Conservation (phyloP, 1,140 invertebrate species). For the Cotesia chilonis region DNA sequence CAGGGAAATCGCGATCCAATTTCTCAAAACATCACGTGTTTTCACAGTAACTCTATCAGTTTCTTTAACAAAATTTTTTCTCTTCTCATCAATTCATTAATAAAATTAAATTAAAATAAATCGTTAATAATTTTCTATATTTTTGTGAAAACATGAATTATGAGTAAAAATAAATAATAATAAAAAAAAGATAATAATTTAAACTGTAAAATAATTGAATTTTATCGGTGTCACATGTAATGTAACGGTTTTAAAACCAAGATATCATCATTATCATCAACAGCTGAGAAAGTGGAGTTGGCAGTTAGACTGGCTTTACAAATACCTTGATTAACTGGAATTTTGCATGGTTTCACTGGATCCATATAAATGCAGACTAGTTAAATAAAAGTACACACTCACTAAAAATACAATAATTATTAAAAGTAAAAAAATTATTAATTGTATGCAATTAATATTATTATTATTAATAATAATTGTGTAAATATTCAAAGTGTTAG, state of each 20-base stretch:
- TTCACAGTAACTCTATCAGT: not conserved
- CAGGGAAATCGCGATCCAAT: conserved; percentile 8
- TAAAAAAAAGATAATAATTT: too few species aligned
- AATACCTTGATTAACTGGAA: not conserved
- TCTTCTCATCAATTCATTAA: too few species aligned
- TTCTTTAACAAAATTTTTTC: not conserved
- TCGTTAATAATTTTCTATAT: too few species aligned
- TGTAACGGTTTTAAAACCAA: not conserved
- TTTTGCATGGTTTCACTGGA: not conserved
- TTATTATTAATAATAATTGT: too few species aligned
- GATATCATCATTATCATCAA: conserved; percentile 22
- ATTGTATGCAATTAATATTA: too few species aligned
- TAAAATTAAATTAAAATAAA: too few species aligned
- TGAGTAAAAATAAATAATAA: too few species aligned
- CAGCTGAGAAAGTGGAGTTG: conserved; percentile 22
- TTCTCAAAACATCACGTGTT: conserved; percentile 10
- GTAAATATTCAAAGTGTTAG: not conserved
- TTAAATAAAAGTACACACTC: too few species aligned
- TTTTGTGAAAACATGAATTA: too few species aligned
- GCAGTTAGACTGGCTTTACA: conserved; percentile 4
- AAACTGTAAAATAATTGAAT: not conserved
- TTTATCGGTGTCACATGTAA: conserved; percentile 11
- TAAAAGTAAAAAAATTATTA: too few species aligned
- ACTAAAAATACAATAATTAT: too few species aligned
- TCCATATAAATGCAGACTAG: not conserved